Base-by-base conservation (phyloP, 2,797 vertebrate genomes). In the Perodicticus potto region DNA sequence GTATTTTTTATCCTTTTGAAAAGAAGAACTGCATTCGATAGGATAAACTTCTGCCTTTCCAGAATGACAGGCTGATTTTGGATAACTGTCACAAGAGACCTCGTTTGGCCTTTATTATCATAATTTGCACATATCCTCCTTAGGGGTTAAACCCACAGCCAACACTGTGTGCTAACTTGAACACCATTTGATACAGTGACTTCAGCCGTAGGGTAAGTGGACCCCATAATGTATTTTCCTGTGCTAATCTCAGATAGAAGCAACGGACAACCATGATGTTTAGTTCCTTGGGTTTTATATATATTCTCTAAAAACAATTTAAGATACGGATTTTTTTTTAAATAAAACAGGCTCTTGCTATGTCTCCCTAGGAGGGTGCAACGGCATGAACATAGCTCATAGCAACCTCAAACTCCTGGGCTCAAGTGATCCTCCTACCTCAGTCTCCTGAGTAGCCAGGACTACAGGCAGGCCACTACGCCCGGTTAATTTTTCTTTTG, bases 11-110 rank as follows among this genome's bases (percentile, higher is more conserved):
- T 55, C 14, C 6, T 20, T 84, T 95, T 67, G 43, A 90, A 92
- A 97, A 61, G 27, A 85, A 91, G 69, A 84, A 14, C 90, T 59
- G 37, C 9, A 53, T 93, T 93, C 86, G 16, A n/a, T 72, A 92
- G 94, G 40, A 76, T 29, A 17, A 76, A 65, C 12, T 84, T 43
- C 40, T 94, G 40, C 74, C 32, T 90, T 96, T 43, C 32, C 23
- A 82, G 55, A 72, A 84, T 88, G 49, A 27, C 5, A 74, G 49
- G 57, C 11, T 57, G 49, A 55, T 69, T 96, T 57, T 55, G 55
- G 76, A 37, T 40, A 72, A 45, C 8, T 63, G n/a, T 73, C 65
- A 89, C 1, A 27, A 65, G 53, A 93, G 65, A 70, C 32, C 59
- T 92, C 84, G 70, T 87, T 93, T 91, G 80, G 53, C 49, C 72